Evolutionary conservation across 92 coral and sea anemone species (phyloP).

Genomic region (Paragorgia papillata): DNA sequence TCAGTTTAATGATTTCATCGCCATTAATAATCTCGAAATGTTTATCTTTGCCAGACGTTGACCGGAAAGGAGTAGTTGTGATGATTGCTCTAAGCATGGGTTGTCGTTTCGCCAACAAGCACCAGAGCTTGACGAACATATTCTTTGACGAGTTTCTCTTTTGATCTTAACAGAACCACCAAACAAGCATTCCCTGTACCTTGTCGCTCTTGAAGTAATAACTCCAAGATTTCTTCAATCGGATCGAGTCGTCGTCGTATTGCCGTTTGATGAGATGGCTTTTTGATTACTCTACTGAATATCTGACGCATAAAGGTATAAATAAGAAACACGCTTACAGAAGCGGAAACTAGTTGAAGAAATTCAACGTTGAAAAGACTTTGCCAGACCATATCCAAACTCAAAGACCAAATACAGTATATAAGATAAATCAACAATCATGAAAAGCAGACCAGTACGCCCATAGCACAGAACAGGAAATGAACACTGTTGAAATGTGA

Average conservation of each 20-base stretch:
- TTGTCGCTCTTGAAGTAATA: background rate
- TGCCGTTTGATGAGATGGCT: background rate
- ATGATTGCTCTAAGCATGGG: constrained; percentile 23
- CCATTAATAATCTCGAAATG: constrained; percentile 13
- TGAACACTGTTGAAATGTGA: too few relatives aligned
- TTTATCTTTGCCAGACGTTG: background rate
- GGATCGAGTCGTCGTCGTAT: constrained; percentile 12
- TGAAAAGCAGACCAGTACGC: too few relatives aligned
- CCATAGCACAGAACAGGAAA: too few relatives aligned
- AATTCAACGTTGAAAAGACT: too few relatives aligned
- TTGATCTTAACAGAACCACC: background rate
- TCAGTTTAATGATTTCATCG: constrained; percentile 5
- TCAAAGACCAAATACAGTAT: too few relatives aligned
- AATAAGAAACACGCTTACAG: too few relatives aligned
- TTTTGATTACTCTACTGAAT: too few relatives aligned
- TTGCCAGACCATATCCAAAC: too few relatives aligned
- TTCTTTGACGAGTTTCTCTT: background rate
- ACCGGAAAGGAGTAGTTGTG: background rate
- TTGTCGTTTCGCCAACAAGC: constrained; percentile 10
- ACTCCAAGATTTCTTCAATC: background rate
- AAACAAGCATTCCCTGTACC: background rate
- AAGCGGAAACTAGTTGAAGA: too few relatives aligned
- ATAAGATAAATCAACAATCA: too few relatives aligned
- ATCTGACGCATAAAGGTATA: too few relatives aligned
- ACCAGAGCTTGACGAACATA: constrained; percentile 1